Conservation (phyloP, 2,888 invertebrate species). For the Parnassius glacialis region DNA sequence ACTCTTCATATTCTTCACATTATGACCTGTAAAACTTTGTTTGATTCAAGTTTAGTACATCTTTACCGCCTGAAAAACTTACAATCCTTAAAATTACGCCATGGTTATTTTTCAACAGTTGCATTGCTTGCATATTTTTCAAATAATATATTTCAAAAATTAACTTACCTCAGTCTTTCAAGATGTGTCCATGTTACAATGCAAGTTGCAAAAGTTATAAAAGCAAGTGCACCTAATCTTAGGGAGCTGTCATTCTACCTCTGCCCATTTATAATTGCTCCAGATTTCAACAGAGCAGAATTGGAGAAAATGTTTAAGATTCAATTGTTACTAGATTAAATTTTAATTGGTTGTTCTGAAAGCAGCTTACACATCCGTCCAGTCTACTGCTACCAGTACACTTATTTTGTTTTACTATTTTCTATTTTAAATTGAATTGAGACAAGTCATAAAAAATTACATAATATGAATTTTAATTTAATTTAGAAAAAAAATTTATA, state of each 20-base stretch:
- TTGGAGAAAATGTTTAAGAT: slow-evolving; percentile 75
- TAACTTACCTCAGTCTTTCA: slow-evolving; percentile 73
- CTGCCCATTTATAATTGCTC: slow-evolving; percentile 73
- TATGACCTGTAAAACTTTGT: slow-evolving; percentile 77
- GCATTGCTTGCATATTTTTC: slow-evolving; percentile 74
- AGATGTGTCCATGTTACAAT: slow-evolving; percentile 74
- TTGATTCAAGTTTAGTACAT: slow-evolving; percentile 75
- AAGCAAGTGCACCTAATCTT: slow-evolving; percentile 72
- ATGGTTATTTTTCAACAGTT: slow-evolving; percentile 76
- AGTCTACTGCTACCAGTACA: slow-evolving; percentile 27
- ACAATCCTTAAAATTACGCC: slow-evolving; percentile 72
- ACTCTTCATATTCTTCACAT: slow-evolving; percentile 69
- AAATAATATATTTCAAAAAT: slow-evolving; percentile 68
- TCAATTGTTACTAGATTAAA: slow-evolving; percentile 72
- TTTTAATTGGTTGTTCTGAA: slow-evolving; percentile 37
- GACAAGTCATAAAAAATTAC: too few relatives aligned
- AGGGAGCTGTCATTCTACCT: slow-evolving; percentile 75
- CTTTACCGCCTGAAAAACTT: slow-evolving; percentile 69
- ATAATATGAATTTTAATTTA: background rate
- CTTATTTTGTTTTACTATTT: background rate
- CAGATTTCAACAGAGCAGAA: slow-evolving; percentile 69
- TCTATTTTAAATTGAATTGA: background rate
- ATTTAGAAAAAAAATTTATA: slow-evolving; percentile 3
- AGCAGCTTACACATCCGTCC: slow-evolving; percentile 55
- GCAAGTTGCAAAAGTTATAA: slow-evolving; percentile 72